Base-by-base conservation (phyloP, 2,888 invertebrate genomes). In the Gonocerus acuteangulatus region DNA sequence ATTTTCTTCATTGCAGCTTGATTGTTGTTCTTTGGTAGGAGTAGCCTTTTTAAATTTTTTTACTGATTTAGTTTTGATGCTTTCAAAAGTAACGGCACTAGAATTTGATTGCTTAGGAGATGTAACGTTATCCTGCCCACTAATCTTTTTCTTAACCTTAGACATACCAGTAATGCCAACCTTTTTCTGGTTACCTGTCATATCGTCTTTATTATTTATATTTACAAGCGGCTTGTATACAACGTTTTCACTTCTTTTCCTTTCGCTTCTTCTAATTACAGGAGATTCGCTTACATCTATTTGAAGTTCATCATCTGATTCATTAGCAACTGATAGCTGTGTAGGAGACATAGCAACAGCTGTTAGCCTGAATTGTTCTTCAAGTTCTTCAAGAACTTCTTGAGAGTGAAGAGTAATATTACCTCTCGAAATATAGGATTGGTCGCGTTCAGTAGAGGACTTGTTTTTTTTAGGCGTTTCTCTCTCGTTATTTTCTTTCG, bases 11-110 rank as follows among this genome's bases (percentile, higher is more conserved):
- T n/a, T 42, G 11, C 39, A 48, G 21, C 4, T n/a, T 21, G 1
- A 1, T 18, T 3, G 48, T 22, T n/a, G 48, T 15, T 32, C 22
- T 44, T 63, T 60, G 11, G 27, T 13, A 9, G 60, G 49, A 42
- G 63, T 54, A n/a, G 52, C 45, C 32, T 63, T 63, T 48, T 60
- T 56, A 48, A 60, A 60, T 44, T 56, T 63, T 48, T 63, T 60
- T 13, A 54, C 34, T 27, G 59, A 54, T 42, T 54, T 39, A 42
- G 13, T 13, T 6, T 27, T 27, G 4, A 9, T 6, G 4, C 4
- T 6, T 6, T 4, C 4, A 9, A 6, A 6, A 6, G 27, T 27
- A 9, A 27, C 27, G 9, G 4, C 27, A 27, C 27, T 27, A 27
- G 27, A 4, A 27, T 4, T 6, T 9, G 4, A 9, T 9, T 6